These are phyloP conservation scores for Aethes cnicana DNA, from an alignment of 2,888 invertebrate genomes.

Conservation along the genomic window DNA sequence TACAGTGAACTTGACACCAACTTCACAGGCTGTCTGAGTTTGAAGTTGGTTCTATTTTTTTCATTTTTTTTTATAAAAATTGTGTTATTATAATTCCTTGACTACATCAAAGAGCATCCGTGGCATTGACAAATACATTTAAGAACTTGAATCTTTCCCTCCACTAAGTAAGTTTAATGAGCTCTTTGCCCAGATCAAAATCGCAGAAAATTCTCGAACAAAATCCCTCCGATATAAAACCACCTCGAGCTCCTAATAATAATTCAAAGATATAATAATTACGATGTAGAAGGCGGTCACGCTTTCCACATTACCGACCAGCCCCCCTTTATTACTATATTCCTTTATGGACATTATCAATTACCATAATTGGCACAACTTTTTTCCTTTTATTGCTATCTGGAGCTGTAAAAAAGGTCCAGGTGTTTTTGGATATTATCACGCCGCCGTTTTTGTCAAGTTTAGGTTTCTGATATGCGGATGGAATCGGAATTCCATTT, in stretches of 20 bases:
- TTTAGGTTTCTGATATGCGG: too few species aligned
- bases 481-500: too few species aligned
- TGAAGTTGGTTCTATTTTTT: too few species aligned
- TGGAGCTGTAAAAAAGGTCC: slow-evolving; percentile 28
- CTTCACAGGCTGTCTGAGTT: too few species aligned
- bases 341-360: slow-evolving; percentile 37
- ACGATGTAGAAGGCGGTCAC: slow-evolving; percentile 36
- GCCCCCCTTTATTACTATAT: slow-evolving; percentile 27
- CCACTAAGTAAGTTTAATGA: too few species aligned
- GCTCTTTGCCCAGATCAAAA: too few species aligned
- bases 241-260: slow-evolving; percentile 10
- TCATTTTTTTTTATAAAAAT: too few species aligned
- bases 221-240: neutral
- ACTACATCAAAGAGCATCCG: too few species aligned
- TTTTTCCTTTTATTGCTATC: slow-evolving; percentile 33
- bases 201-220: too few species aligned
- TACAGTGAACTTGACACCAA: too few species aligned
- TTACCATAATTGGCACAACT: slow-evolving; percentile 36
- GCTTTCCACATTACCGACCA: slow-evolving; percentile 38
- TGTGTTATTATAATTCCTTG: too few species aligned
- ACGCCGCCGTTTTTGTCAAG: slow-evolving; percentile 20
- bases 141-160: neutral
- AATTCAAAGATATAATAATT: slow-evolving; percentile 36
- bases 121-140: too few species aligned
- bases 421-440: slow-evolving; percentile 31